phyloP scores from a whole-genome alignment of 2,888 invertebrate species.

The Esperia sulphurella region DNA sequence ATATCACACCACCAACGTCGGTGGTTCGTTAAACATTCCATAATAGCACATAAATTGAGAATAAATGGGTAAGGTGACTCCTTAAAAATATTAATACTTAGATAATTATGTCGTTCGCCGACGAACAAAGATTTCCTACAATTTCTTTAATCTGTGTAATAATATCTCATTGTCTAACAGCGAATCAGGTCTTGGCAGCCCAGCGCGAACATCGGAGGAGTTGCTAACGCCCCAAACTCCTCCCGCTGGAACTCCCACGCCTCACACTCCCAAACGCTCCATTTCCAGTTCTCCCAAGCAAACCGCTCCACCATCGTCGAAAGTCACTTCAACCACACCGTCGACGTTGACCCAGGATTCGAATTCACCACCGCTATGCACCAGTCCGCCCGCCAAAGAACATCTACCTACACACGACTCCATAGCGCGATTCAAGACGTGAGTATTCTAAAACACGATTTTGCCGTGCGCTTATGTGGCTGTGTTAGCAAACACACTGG shows the following conservation, averaged over 20 bases:
- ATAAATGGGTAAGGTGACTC: no score
- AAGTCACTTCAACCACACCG: slow-evolving; percentile 11
- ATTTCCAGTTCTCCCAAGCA: slow-evolving; percentile 27
- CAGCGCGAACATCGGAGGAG: slow-evolving; percentile 65
- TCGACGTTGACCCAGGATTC: slow-evolving; percentile 35
- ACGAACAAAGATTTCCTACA: neutral
- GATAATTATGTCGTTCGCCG: no score
- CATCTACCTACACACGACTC: slow-evolving; percentile 60
- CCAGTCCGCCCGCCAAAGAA: slow-evolving; percentile 60
- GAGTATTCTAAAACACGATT: slow-evolving; percentile 23
- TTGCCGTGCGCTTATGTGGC: neutral
- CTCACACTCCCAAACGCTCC: slow-evolving; percentile 21
- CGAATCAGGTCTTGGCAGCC: slow-evolving; percentile 70
- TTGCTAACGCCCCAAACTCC: slow-evolving; percentile 59
- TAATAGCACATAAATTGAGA: no score
- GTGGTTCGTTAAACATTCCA: no score
- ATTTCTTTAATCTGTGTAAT: neutral
- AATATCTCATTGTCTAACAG: slow-evolving; percentile 31
- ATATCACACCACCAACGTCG: no score
- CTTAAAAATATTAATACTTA: no score
- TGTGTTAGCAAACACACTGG: neutral
- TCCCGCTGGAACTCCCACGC: slow-evolving; percentile 39
- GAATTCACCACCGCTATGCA: slow-evolving; percentile 64
- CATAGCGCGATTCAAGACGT: slow-evolving; percentile 71
- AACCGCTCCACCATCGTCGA: slow-evolving; percentile 30